phyloP scores from a whole-genome alignment of 2,888 invertebrate genomes.

The Cacoxenus indagator region DNA sequence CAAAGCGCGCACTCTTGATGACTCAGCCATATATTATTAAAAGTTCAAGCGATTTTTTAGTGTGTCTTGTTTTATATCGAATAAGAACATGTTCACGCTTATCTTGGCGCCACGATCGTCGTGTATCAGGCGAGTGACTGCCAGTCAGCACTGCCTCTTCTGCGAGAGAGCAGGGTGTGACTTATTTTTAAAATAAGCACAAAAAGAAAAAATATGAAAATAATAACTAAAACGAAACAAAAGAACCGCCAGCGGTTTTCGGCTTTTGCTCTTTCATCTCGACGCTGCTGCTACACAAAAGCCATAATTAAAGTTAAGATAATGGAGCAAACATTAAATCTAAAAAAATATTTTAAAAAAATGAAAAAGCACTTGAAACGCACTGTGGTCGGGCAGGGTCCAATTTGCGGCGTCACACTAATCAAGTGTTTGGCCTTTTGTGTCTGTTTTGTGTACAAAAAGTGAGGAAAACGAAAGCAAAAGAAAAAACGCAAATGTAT shows the following conservation, averaged over 20 bases:
- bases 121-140: not conserved
- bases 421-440: too few species aligned
- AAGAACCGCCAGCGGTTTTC: not conserved
- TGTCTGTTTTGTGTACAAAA: too few species aligned
- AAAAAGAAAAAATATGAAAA: conserved; percentile 33
- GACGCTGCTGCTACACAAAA: conserved; percentile 36
- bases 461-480: too few species aligned
- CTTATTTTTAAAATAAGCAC: not conserved
- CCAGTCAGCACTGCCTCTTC: not conserved
- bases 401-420: too few species aligned
- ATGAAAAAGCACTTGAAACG: too few species aligned
- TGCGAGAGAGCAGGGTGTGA: not conserved
- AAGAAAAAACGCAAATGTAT: too few species aligned
- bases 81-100: conserved; percentile 56
- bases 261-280: not conserved
- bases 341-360: not conserved
- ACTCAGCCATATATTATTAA: conserved; percentile 49
- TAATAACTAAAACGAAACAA: conserved; percentile 28
- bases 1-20: conserved; percentile 54
- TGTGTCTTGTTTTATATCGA: too few species aligned
- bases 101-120: conserved; percentile 59
- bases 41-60: too few species aligned
- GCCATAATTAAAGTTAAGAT: conserved; percentile 57
- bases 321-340: not conserved
- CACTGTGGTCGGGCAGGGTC: too few species aligned